Conservation (phyloP, 2,113 vertebrate species). For the Sprattus sprattus region DNA sequence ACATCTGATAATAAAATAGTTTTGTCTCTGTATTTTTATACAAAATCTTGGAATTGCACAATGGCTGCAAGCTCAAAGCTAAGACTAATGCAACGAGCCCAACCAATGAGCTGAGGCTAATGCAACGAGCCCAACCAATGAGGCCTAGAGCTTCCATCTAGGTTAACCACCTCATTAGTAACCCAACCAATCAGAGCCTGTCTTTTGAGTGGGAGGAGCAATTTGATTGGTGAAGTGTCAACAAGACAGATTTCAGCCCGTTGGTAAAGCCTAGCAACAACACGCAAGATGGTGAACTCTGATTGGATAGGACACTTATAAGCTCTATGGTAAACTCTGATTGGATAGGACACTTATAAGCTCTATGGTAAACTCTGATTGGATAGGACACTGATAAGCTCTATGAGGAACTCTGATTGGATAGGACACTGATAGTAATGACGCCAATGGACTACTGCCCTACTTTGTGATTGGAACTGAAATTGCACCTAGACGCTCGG, state of each 20-base stretch:
- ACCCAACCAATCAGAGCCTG: background rate
- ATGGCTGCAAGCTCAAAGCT: background rate
- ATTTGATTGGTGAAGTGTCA: background rate
- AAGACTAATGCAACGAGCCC: background rate
- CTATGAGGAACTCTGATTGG: too few relatives aligned
- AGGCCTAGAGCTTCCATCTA: background rate
- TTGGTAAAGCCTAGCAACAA: background rate
- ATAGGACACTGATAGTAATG: background rate
- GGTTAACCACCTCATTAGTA: slow-evolving; percentile 25
- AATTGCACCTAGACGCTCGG: background rate
- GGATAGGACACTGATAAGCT: too few relatives aligned
- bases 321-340: background rate
- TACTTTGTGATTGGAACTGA: slow-evolving; percentile 1
- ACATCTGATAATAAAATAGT: background rate
- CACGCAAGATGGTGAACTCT: background rate
- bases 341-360: background rate
- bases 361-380: too few relatives aligned
- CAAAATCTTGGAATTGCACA: background rate
- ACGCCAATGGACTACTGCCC: background rate
- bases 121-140: background rate
- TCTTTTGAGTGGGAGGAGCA: background rate
- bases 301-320: too few relatives aligned
- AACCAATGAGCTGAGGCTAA: background rate
- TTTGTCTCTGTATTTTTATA: background rate
- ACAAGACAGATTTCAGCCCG: background rate